Conservation (phyloP, 1,140 invertebrate genomes). For the Chelonus insularis region DNA sequence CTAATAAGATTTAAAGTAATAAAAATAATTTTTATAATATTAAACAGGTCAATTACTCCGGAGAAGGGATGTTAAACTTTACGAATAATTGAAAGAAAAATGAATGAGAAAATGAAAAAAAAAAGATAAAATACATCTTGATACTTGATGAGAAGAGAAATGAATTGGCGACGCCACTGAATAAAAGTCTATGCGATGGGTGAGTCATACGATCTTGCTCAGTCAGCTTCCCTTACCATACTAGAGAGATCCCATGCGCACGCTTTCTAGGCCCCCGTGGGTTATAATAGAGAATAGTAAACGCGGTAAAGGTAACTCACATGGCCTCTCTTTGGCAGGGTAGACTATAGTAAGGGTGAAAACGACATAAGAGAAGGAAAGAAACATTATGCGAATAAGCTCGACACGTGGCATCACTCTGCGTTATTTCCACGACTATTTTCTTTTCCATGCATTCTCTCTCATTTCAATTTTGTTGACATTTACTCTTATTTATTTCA, state of each 20-base stretch:
- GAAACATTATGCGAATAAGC: constrained; percentile 8
- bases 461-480: neutral
- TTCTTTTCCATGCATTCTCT: neutral
- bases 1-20: no score
- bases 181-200: constrained; percentile 33
- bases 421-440: constrained; percentile 17
- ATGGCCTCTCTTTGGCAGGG: constrained; percentile 22
- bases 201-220: constrained; percentile 50
- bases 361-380: neutral
- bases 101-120: neutral
- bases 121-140: neutral
- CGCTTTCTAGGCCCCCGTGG: constrained; percentile 36
- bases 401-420: constrained; percentile 43
- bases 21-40: no score
- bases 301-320: constrained; percentile 52
- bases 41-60: neutral
- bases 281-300: constrained; percentile 52
- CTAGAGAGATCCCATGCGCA: constrained; percentile 24
- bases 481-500: constrained; percentile 2
- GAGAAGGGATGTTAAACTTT: no score
- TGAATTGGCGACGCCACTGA: constrained; percentile 42
- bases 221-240: constrained; percentile 46
- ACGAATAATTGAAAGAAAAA: no score
- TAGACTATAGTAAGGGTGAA: neutral
- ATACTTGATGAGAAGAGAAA: constrained; percentile 15